A percentile compares a stretch with the other conserved stretches of the same genome.
phyloP scores from a whole-genome alignment of 2,797 vertebrate genomes.

The Ibycter americanus region DNA sequence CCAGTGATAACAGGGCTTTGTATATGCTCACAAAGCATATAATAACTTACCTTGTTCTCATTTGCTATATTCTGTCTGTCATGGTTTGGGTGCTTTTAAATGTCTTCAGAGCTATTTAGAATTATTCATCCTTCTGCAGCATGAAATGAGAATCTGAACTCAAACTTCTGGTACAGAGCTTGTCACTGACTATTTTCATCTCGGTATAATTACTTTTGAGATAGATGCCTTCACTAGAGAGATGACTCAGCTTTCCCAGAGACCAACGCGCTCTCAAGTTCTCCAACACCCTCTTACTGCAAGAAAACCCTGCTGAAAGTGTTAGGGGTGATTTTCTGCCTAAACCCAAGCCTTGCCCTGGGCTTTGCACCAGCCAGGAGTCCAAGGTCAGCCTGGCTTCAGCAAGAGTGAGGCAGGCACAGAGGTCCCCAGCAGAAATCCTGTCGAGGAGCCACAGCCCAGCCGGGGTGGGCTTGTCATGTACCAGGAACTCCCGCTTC shows the following conservation, averaged over 20 bases:
- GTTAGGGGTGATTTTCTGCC: background rate
- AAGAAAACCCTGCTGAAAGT: background rate
- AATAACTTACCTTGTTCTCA: constrained; percentile 20
- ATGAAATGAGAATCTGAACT: constrained; percentile 33
- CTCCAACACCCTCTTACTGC: background rate
- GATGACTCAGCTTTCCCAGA: constrained; percentile 28
- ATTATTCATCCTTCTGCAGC: background rate
- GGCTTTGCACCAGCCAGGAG: background rate
- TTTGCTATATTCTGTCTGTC: background rate
- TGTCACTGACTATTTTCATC: background rate
- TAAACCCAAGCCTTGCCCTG: background rate
- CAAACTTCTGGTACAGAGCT: background rate
- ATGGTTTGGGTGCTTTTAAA: constrained; percentile 30
- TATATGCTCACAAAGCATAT: constrained; percentile 13
- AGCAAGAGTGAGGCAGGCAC: background rate
- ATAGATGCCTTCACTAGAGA: background rate
- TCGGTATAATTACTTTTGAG: background rate
- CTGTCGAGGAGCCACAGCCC: background rate
- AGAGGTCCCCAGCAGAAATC: background rate
- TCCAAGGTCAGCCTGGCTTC: background rate
- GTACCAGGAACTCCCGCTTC: background rate
- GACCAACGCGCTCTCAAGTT: fast-evolving
- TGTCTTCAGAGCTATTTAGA: background rate
- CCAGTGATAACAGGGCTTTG: background rate
- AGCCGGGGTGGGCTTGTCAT: background rate